Evolutionary conservation across 2,113 vertebrate species (phyloP).

Genomic region (Pao palembangensis): DNA sequence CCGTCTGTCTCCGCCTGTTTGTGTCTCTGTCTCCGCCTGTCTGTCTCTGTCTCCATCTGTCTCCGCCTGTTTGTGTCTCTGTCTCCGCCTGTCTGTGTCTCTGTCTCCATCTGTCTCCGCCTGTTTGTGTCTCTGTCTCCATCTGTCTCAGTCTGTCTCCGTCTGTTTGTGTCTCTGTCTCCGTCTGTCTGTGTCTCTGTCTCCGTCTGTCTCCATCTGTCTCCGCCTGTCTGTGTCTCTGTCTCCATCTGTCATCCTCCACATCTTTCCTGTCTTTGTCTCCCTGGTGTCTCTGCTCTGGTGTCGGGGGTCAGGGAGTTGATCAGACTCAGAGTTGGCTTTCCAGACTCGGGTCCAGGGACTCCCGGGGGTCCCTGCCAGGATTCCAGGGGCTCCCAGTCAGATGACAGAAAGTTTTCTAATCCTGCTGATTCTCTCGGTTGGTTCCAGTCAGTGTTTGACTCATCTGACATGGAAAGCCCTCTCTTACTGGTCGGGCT

Average conservation of each 20-base stretch:
- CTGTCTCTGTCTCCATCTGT: slow-evolving; percentile 1
- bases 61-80: neutral
- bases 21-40: slow-evolving; percentile 14
- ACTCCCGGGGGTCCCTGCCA: slow-evolving; percentile 42
- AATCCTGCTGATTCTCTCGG: neutral
- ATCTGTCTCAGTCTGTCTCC: slow-evolving; percentile 14
- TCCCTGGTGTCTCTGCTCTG: slow-evolving; percentile 7
- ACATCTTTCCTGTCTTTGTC: slow-evolving; percentile 1
- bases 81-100: slow-evolving; percentile 6
- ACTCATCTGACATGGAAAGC: neutral
- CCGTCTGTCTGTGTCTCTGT: slow-evolving; percentile 22
- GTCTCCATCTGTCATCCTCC: slow-evolving; percentile 6
- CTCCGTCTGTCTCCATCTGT: slow-evolving; percentile 27
- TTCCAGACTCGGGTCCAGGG: slow-evolving; percentile 38
- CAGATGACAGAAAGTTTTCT: slow-evolving; percentile 2
- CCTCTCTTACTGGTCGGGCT: no score
- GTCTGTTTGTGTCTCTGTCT: slow-evolving; percentile 17
- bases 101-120: no score
- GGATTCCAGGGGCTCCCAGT: slow-evolving; percentile 13
- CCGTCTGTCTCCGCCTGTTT: no score
- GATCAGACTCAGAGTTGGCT: slow-evolving; percentile 18
- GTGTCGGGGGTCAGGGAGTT: slow-evolving; percentile 30
- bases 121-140: slow-evolving; percentile 9
- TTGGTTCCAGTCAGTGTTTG: neutral
- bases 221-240: no score